Percentiles rank a stretch among this genome's conserved stretches.
These are phyloP conservation scores for Atrichornis clamosus DNA, from an alignment of 2,113 vertebrate species.

Conservation along the genomic window DNA sequence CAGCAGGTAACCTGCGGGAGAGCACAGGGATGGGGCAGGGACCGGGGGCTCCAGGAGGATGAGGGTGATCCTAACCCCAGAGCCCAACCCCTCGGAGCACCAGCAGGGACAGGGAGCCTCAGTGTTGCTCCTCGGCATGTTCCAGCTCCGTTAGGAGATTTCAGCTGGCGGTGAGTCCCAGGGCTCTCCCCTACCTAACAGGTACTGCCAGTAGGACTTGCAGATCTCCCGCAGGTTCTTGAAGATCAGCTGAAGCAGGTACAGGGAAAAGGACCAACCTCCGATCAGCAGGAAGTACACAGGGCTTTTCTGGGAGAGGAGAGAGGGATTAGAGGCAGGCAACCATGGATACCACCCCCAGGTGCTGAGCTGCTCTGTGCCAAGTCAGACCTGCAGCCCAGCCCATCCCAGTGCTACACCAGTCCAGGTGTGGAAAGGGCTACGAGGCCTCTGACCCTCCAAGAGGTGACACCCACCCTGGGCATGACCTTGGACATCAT, in stretches of 20 bases:
- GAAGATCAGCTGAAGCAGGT: constrained; percentile 90
- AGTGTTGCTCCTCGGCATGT: accelerated
- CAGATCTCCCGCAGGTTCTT: constrained; percentile 88
- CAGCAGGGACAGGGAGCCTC: not conserved
- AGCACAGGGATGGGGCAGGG: not conserved
- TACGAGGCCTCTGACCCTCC: accelerated
- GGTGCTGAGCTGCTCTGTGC: not conserved
- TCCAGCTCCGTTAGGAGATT: accelerated
- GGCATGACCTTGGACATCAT: constrained; percentile 86
- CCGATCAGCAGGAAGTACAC: constrained; percentile 88
- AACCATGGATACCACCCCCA: not conserved
- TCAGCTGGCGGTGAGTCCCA: accelerated
- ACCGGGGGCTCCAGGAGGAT: not conserved
- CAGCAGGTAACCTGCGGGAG: constrained; percentile 78
- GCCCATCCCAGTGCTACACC: not conserved
- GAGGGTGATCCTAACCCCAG: accelerated
- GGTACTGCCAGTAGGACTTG: constrained; percentile 86
- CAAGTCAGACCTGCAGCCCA: not conserved
- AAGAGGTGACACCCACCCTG: constrained; percentile 72
- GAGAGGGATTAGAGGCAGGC: not conserved
- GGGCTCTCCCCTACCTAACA: constrained; percentile 76
- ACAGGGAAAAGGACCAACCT: constrained; percentile 96
- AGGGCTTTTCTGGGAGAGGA: constrained; percentile 82
- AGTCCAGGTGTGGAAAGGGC: accelerated
- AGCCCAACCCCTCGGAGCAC: not conserved